Base-by-base conservation (phyloP, 2,888 invertebrate genomes). In the Candidula unifasciata region DNA sequence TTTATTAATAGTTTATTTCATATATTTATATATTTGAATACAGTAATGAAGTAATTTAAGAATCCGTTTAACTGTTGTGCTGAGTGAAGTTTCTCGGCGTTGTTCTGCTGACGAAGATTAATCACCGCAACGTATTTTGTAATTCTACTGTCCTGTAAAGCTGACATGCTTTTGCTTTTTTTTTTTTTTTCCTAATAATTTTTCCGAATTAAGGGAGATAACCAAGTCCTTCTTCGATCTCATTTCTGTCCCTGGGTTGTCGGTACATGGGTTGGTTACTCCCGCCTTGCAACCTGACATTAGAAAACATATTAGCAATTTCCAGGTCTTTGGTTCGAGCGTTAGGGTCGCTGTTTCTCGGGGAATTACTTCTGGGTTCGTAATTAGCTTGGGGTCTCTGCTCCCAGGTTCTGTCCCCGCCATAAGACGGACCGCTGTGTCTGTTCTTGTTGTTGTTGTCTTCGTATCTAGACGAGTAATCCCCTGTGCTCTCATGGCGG, bases 171-270 rank as follows among this genome's bases (percentile, higher is more conserved):
- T 44, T 13, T 44, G 6, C 44, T 44, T 44, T 13, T 44, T 44
- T 13, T 44, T n/a, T n/a, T n/a, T n/a, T n/a, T n/a, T n/a, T n/a
- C n/a, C n/a, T n/a, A n/a, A n/a, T n/a, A n/a, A n/a, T n/a, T n/a
- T n/a, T 10, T 44, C 44, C 13, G 0, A 1, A 44, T 44, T 86
- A 92, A 33, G 91, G 91, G 78, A 90, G 90, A 85, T 92, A 92
- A 84, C 92, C 92, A 16, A 92, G 86, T 0, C 89, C 89, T 60
- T 89, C 88, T 84, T 91, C 92, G 85, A 92, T 90, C 80, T 91
- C 89, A 68, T 86, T 88, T 24, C 85, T 87, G 35, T 87, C 87
- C 24, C 79, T 84, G 10, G 86, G 83, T 73, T 52, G 82, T 33
- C 76, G 27, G 54, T 85, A 76, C 52, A 69, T 81, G 57, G 84